A percentile compares a stretch with the other conserved stretches of the same genome.
phyloP scores from a whole-genome alignment of 2,888 invertebrate genomes.

The Cynaeus angustus region DNA sequence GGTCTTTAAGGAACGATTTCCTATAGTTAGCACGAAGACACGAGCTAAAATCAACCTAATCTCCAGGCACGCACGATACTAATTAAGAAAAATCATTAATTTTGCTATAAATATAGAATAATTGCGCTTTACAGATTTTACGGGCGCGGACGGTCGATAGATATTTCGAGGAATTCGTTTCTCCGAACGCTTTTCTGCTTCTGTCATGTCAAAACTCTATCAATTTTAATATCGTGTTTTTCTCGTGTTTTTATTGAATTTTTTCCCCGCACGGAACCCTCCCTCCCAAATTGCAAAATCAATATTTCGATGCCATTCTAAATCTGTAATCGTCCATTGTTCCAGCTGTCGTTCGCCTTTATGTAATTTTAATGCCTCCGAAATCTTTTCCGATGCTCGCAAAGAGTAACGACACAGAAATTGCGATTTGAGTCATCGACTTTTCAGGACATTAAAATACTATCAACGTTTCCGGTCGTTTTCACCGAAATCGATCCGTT shows the following conservation, averaged over 20 bases:
- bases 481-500: too few relatives aligned
- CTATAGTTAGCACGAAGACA: constrained; percentile 62
- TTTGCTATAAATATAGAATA: constrained; percentile 66
- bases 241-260: constrained; percentile 30
- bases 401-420: constrained; percentile 33
- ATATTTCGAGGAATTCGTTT: too few relatives aligned
- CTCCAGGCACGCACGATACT: constrained; percentile 67
- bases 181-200: too few relatives aligned
- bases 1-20: constrained; percentile 65
- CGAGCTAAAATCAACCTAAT: constrained; percentile 63
- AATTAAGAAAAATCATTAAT: constrained; percentile 71
- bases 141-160: constrained; percentile 16
- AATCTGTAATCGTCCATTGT: constrained; percentile 50
- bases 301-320: constrained; percentile 46
- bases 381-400: constrained; percentile 54
- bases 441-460: constrained; percentile 42
- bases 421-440: constrained; percentile 35
- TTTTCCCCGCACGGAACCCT: constrained; percentile 46
- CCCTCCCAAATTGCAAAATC: constrained; percentile 46
- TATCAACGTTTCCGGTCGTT: constrained; percentile 20
- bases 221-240: constrained; percentile 21
- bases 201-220: constrained; percentile 15
- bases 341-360: constrained; percentile 51
- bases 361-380: constrained; percentile 49
- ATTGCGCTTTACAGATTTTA: constrained; percentile 63